phyloP scores from a whole-genome alignment of 2,113 vertebrate species.

The Mirounga angustirostris region DNA sequence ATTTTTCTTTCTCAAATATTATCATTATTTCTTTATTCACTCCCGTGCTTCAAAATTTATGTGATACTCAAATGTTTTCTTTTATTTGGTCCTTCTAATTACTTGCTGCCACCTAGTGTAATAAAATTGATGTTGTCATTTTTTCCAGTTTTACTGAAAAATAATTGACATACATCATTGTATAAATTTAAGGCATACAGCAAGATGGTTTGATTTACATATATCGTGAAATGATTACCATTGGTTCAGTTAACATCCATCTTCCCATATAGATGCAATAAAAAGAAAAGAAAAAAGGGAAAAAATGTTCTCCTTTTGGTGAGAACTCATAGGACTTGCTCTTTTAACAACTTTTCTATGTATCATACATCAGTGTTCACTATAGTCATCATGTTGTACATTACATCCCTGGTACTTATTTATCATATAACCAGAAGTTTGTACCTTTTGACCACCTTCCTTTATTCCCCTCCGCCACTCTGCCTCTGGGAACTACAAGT shows the following conservation, averaged over 20 bases:
- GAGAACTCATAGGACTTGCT: not conserved
- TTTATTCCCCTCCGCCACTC: not conserved
- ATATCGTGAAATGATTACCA: not conserved
- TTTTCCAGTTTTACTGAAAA: not conserved
- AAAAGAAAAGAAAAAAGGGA: not conserved
- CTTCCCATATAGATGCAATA: not conserved
- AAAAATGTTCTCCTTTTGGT: not conserved
- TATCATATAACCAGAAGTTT: not conserved
- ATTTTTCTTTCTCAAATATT: not conserved
- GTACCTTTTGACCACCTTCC: not conserved
- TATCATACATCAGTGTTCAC: not conserved
- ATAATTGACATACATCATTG: not conserved
- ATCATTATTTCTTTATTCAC: not conserved
- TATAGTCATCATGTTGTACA: not conserved
- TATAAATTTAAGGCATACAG: not conserved
- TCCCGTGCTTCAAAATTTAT: not conserved
- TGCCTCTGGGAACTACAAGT: not conserved
- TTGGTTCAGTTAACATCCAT: not conserved
- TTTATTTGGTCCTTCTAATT: conserved; percentile 45
- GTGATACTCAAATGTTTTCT: not conserved
- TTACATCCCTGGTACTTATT: not conserved
- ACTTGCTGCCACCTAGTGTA: conserved; percentile 79
- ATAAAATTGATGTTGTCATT: conserved; percentile 41
- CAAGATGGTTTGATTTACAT: not conserved
- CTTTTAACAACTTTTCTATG: not conserved